Percentiles rank a stretch among this genome's conserved stretches.
phyloP scores from a whole-genome alignment of 2,797 vertebrate species.

The Sylvilagus floridanus region DNA sequence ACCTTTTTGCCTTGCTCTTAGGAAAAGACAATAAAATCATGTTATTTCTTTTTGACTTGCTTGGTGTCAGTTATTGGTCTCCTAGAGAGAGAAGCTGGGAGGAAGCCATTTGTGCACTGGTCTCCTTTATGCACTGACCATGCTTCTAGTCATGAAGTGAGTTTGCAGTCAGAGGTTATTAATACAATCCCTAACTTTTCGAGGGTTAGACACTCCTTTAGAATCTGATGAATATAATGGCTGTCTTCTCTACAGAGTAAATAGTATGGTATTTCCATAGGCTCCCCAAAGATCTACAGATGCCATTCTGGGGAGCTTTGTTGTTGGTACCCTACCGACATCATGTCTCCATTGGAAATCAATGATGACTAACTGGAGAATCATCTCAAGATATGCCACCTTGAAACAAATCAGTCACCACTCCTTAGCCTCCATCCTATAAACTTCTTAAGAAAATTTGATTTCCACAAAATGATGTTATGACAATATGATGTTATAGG shows the following conservation, averaged over 20 bases:
- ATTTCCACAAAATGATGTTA: no score
- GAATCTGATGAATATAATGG: neutral
- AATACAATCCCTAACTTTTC: neutral
- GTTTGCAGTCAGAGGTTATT: neutral
- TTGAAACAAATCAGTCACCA: neutral
- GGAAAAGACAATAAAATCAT: constrained; percentile 52
- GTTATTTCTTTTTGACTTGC: neutral
- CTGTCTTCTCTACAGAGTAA: neutral
- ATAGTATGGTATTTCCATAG: rapidly evolving
- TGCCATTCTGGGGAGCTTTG: neutral
- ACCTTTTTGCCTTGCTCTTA: constrained; percentile 13
- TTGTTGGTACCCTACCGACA: neutral
- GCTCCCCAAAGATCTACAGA: neutral
- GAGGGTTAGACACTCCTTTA: neutral
- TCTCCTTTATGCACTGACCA: rapidly evolving
- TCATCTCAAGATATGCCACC: neutral
- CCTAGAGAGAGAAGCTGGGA: neutral
- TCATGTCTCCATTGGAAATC: neutral
- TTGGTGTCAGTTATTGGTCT: constrained; percentile 3
- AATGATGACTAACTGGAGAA: neutral
- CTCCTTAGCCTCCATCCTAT: neutral
- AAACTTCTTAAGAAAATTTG: no score
- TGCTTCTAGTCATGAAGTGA: neutral
- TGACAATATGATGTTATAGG: no score
- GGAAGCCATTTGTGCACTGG: rapidly evolving